phyloP scores from a whole-genome alignment of 2,113 vertebrate genomes.

The Triplophysa rosa region DNA sequence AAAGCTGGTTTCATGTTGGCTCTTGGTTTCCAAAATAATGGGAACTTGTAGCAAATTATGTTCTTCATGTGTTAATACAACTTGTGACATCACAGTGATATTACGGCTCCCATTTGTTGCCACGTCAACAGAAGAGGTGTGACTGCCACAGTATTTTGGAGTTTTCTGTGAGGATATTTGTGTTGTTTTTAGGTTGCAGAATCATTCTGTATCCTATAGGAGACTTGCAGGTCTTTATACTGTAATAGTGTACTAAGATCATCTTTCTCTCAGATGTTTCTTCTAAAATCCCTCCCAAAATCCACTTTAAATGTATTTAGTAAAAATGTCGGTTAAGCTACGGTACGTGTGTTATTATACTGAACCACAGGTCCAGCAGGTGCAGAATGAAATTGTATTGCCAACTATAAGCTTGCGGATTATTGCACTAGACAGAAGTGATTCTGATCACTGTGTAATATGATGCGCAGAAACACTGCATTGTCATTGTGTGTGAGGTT shows the following conservation, averaged over 20 bases:
- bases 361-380: constrained; percentile 15
- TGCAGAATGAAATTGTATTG: constrained; percentile 1
- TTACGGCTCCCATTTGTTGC: neutral
- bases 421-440: constrained; percentile 9
- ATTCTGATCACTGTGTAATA: constrained; percentile 10
- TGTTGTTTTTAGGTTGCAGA: neutral
- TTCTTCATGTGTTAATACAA: neutral
- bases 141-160: neutral
- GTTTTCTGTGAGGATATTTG: too few species aligned
- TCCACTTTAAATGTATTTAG: too few species aligned
- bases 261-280: too few species aligned
- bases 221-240: neutral
- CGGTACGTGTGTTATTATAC: neutral
- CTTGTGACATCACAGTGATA: neutral
- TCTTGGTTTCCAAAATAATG: neutral
- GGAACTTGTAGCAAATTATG: too few species aligned
- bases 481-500: neutral
- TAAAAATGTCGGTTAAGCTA: too few species aligned
- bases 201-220: neutral
- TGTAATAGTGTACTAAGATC: too few species aligned
- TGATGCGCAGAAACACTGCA: constrained; percentile 31
- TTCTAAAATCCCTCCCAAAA: too few species aligned
- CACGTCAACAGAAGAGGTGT: neutral
- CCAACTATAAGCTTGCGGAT: neutral
- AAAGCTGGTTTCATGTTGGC: neutral